Evolutionary conservation across 2,888 invertebrate species (phyloP).

Genomic region (Acanthacorydalis orientalis): DNA sequence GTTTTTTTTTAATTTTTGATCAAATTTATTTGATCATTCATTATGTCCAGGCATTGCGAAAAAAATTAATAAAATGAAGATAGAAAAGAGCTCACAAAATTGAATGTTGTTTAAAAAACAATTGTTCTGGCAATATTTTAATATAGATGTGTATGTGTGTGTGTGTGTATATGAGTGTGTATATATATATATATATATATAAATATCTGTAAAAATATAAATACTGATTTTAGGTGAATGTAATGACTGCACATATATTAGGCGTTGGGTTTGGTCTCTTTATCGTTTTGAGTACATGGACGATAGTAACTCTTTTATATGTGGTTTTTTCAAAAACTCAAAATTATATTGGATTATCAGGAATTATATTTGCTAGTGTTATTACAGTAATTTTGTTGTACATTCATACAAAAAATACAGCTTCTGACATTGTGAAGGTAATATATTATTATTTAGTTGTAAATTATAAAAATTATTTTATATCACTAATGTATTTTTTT

Average conservation of each 20-base stretch:
- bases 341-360: constrained; percentile 43
- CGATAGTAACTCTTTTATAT: constrained; percentile 41
- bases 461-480: neutral
- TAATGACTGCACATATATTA: constrained; percentile 11
- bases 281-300: constrained; percentile 45
- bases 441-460: neutral
- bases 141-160: no score
- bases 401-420: constrained; percentile 28
- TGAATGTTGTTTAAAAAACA: no score
- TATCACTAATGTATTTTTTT: neutral
- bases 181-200: no score
- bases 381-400: constrained; percentile 39
- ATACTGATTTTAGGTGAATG: constrained; percentile 10
- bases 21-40: no score
- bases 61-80: no score
- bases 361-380: constrained; percentile 32
- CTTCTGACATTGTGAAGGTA: constrained; percentile 15
- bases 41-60: no score
- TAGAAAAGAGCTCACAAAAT: no score
- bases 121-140: no score
- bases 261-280: constrained; percentile 47
- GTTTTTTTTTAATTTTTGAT: no score
- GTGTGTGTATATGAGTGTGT: no score
- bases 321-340: constrained; percentile 46
- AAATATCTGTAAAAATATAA: no score